Percentiles rank a stretch among this genome's conserved stretches.
Evolutionary conservation across 2,888 invertebrate genomes (phyloP).

Genomic region (Zygogramma bicolorata): DNA sequence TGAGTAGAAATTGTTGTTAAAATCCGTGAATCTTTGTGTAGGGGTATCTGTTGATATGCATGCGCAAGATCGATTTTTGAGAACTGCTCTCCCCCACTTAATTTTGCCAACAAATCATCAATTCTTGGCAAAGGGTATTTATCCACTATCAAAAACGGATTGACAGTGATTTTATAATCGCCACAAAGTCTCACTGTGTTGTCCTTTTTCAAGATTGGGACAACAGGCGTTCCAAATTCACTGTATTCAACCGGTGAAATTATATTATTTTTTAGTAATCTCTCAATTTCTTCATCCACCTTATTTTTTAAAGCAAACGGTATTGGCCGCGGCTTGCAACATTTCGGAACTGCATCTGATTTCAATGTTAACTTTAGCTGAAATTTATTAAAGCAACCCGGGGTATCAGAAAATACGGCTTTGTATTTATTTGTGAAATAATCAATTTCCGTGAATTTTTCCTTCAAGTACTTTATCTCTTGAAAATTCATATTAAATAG

Average conservation of each 20-base stretch:
- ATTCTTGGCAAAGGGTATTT: conserved; percentile 16
- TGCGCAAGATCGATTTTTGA: too few species aligned
- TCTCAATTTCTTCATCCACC: neutral
- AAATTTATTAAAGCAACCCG: neutral
- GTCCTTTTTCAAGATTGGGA: too few species aligned
- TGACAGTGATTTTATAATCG: too few species aligned
- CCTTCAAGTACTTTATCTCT: neutral
- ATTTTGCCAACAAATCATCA: too few species aligned
- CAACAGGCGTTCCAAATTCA: conserved; percentile 10
- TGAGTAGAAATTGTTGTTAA: too few species aligned
- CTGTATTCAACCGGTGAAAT: neutral
- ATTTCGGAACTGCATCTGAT: neutral
- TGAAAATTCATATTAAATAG: neutral
- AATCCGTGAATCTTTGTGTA: too few species aligned
- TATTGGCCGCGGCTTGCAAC: neutral
- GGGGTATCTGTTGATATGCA: too few species aligned
- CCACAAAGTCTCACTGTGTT: too few species aligned
- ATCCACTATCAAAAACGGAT: conserved; percentile 1
- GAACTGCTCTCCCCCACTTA: too few species aligned
- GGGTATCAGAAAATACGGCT: neutral
- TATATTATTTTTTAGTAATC: neutral
- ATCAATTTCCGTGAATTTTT: neutral
- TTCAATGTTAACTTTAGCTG: neutral
- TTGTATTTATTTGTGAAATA: neutral
- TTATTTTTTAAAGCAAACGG: neutral